Conservation (phyloP, 2,113 vertebrate genomes). For the Trogon melanurus region DNA sequence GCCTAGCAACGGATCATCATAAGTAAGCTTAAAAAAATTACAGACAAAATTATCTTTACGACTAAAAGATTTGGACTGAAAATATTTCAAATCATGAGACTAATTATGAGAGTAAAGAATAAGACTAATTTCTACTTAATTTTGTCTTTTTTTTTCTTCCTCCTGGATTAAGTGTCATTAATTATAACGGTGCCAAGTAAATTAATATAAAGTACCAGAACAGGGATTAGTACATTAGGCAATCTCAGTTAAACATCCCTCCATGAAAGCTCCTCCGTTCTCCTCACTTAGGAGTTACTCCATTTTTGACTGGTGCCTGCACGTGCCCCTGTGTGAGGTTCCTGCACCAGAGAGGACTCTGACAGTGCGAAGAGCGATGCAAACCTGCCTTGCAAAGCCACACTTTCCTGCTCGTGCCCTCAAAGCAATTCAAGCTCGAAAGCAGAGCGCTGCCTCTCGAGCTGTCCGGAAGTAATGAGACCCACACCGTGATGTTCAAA, state of each 20-base stretch:
- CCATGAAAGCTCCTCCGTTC: slow-evolving; percentile 9
- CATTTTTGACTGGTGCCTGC: not conserved
- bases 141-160: not conserved
- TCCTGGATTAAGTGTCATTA: not conserved
- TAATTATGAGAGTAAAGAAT: not conserved
- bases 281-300: not conserved
- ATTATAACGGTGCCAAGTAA: not conserved
- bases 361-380: not conserved
- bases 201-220: not conserved
- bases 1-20: not conserved
- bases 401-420: not conserved
- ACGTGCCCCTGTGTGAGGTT: slow-evolving; percentile 1
- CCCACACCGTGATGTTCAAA: not conserved
- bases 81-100: not conserved
- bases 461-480: slow-evolving; percentile 31
- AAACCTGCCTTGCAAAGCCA: slow-evolving; percentile 7
- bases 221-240: not conserved
- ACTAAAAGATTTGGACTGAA: not conserved
- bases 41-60: not conserved
- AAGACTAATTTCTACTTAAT: slow-evolving; percentile 26
- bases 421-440: slow-evolving; percentile 36
- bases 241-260: not conserved
- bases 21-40: not conserved
- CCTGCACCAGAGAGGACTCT: slow-evolving; percentile 1
- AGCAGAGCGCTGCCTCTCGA: slow-evolving; percentile 37